phyloP scores from a whole-genome alignment of 2,113 vertebrate genomes.

The Talpa occidentalis region DNA sequence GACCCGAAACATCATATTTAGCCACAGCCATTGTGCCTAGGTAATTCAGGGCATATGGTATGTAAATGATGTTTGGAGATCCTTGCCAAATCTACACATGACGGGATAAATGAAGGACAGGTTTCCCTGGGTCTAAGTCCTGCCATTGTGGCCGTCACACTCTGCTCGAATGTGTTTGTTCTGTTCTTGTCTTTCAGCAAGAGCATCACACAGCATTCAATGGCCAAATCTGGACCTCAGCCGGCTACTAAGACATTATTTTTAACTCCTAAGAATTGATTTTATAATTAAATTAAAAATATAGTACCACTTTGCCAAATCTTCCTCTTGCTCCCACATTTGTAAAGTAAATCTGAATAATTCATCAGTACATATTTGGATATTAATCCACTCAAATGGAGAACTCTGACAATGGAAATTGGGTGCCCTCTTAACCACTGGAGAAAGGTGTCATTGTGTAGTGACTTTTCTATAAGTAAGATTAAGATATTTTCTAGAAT shows the following conservation, averaged over 20 bases:
- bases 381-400: slow-evolving; percentile 38
- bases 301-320: slow-evolving; percentile 9
- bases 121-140: slow-evolving; percentile 77
- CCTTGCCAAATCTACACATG: slow-evolving; percentile 79
- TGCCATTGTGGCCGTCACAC: slow-evolving; percentile 50
- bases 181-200: slow-evolving; percentile 60
- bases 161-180: slow-evolving; percentile 41
- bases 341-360: slow-evolving; percentile 63
- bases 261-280: slow-evolving; percentile 33
- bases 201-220: slow-evolving; percentile 31
- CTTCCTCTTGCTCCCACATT: slow-evolving; percentile 27
- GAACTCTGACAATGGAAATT: slow-evolving; percentile 16
- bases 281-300: slow-evolving; percentile 61
- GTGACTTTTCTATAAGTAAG: slow-evolving; percentile 19
- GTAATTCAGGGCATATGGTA: slow-evolving; percentile 84
- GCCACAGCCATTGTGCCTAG: slow-evolving; percentile 80
- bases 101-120: slow-evolving; percentile 83
- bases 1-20: slow-evolving; percentile 68
- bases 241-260: neutral
- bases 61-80: slow-evolving; percentile 81
- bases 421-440: neutral
- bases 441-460: slow-evolving; percentile 12
- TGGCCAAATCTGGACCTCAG: slow-evolving; percentile 51
- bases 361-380: slow-evolving; percentile 36
- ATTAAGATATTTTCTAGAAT: slow-evolving; percentile 30